Evolutionary conservation across 2,888 invertebrate species (phyloP), one percentile per base, ranked within the genome.

Genomic region (Endomychus coccineus): DNA sequence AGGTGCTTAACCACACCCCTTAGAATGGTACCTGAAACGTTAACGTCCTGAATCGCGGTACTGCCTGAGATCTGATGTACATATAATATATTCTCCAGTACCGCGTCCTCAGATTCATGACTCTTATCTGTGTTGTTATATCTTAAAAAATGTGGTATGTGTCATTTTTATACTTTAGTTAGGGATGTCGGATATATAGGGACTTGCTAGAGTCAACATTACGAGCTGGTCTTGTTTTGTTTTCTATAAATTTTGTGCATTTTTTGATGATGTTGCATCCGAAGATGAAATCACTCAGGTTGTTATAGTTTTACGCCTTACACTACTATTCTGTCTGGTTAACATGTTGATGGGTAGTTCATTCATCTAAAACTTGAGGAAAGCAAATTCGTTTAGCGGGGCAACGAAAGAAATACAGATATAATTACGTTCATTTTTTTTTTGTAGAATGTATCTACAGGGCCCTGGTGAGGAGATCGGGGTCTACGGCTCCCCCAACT

Each of bases 141-240:
- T 24, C 46, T 51, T 43, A 46, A 43, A 44, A 49, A 49, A 48
- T 48, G 50, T 49, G 52, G 48, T 55, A 56, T 46, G 52, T 55
- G 55, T 56, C 55, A 54, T 54, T 55, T 52, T 52, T 52, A 53
- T 51, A 51, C 51, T 43, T 53, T 50, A 52, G 46, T 51, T 50
- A 45, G 46, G 36, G 46, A 40, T 41, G 45, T 43, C 31, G 36
- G 38, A 39, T 37, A 34, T 27, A 40, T 40, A 41, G 38, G 45
- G 45, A 48, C 46, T 46, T 43, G 49, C 45, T 45, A 44, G 43
- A 43, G 45, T 42, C 48, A 51, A 51, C 50, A 53, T 48, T 51
- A 49, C 55, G 50, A 57, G 54, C 56, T 55, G 56, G 54, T 54
- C 56, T 58, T 55, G 55, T 55, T 55, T 41, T 50, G 49, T 50